Evolutionary conservation across 64 coral and sea anemone species (phyloP).

Genomic region (Pocillopora damicornis): DNA sequence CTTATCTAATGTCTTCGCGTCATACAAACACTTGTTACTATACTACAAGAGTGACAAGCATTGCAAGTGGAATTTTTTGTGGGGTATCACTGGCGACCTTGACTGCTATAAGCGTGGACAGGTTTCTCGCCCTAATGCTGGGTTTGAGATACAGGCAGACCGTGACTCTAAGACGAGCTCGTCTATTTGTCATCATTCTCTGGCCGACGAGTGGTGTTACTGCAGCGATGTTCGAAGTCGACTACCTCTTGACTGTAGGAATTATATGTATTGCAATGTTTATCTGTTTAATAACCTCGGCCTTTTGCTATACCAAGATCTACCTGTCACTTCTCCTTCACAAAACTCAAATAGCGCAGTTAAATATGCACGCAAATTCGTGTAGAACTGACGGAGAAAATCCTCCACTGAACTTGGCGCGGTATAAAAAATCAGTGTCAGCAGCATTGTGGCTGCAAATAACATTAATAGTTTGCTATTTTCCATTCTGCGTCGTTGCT

Average conservation of each 20-base stretch:
- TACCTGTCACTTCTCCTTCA: background rate
- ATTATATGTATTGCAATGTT: background rate
- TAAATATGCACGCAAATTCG: background rate
- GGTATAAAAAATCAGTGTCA: background rate
- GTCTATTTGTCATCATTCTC: background rate
- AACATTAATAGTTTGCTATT: background rate
- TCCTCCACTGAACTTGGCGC: background rate
- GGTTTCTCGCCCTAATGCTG: background rate
- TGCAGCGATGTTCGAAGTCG: background rate
- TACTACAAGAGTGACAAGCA: background rate
- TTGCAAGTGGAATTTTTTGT: conserved; percentile 4
- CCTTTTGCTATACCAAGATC: conserved; percentile 9
- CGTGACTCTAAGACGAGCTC: background rate
- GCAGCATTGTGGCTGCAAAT: background rate
- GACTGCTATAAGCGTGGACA: background rate
- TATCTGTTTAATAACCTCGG: background rate
- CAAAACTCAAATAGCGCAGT: background rate
- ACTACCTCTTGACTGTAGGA: background rate
- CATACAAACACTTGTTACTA: background rate
- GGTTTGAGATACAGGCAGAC: background rate
- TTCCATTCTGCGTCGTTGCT: background rate
- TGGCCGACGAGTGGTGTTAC: background rate
- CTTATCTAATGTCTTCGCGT: background rate
- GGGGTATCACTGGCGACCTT: background rate
- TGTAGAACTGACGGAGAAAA: background rate